These are phyloP conservation scores for Erithacus rubecula DNA, from an alignment of 2,797 vertebrate species.

Conservation along the genomic window DNA sequence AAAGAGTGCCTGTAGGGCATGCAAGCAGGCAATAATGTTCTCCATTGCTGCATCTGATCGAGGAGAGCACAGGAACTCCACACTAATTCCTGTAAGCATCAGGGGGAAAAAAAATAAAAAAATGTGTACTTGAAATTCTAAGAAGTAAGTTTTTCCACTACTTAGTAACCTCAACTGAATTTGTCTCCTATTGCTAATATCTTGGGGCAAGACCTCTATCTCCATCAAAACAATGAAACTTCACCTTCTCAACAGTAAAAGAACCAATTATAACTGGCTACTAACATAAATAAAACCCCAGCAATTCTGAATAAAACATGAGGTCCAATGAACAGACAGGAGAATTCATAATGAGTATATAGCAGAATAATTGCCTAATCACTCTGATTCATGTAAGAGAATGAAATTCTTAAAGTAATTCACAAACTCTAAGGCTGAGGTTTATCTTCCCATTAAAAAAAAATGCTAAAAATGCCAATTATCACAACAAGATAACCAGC, in stretches of 20 bases:
- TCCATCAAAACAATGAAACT: neutral
- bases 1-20: constrained; percentile 83
- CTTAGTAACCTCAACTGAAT: neutral
- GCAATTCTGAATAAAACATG: neutral
- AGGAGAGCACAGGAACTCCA: constrained; percentile 92
- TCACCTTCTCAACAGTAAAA: neutral
- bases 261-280: neutral
- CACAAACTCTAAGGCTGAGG: neutral
- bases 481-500: neutral
- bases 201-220: neutral
- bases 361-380: neutral
- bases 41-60: constrained; percentile 88
- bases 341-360: neutral
- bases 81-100: constrained; percentile 82
- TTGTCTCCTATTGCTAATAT: neutral
- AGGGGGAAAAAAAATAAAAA: neutral
- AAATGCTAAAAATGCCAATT: neutral
- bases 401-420: neutral
- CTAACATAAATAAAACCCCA: neutral
- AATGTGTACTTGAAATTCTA: neutral
- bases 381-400: neutral
- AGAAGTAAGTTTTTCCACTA: neutral
- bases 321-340: neutral
- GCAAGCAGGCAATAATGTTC: constrained; percentile 87
- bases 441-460: neutral